Evolutionary conservation across 2,888 invertebrate genomes (phyloP).

Genomic region (Brassicogethes aeneus): DNA sequence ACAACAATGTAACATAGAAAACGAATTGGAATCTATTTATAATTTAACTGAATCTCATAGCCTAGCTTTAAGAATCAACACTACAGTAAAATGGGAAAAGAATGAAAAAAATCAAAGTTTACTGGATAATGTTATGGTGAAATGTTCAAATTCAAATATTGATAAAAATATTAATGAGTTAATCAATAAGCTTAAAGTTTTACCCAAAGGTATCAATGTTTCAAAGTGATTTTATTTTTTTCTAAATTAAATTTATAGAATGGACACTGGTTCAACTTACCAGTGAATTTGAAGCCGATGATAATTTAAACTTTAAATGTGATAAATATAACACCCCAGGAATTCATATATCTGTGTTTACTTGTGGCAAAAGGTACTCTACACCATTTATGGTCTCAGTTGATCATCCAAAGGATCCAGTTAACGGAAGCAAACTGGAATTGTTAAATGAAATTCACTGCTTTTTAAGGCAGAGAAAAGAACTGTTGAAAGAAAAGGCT

Average conservation of each 20-base stretch:
- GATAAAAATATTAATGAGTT: background rate
- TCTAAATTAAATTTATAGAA: slow-evolving; percentile 39
- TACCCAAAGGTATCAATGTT: background rate
- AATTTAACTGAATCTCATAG: too few relatives aligned
- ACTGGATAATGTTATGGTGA: too few relatives aligned
- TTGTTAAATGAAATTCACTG: slow-evolving; percentile 25
- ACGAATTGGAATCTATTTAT: too few relatives aligned
- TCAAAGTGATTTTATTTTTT: background rate
- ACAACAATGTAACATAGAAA: too few relatives aligned
- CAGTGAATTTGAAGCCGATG: slow-evolving; percentile 29
- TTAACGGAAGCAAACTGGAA: slow-evolving; percentile 16
- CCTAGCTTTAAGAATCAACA: too few relatives aligned
- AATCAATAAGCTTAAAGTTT: background rate
- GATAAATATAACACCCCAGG: slow-evolving; percentile 25
- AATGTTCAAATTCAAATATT: too few relatives aligned
- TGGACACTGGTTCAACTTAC: slow-evolving; percentile 55
- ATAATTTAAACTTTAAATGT: slow-evolving; percentile 22
- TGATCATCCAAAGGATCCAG: slow-evolving; percentile 21
- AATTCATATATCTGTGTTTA: slow-evolving; percentile 32
- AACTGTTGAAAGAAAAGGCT: slow-evolving; percentile 15
- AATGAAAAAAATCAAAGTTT: too few relatives aligned
- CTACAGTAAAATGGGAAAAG: too few relatives aligned
- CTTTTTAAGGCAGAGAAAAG: slow-evolving; percentile 24
- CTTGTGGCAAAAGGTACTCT: slow-evolving; percentile 27
- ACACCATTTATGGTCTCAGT: slow-evolving; percentile 30